Conservation (phyloP, 1,140 invertebrate species). For the Daktulosphaira vitifoliae region DNA sequence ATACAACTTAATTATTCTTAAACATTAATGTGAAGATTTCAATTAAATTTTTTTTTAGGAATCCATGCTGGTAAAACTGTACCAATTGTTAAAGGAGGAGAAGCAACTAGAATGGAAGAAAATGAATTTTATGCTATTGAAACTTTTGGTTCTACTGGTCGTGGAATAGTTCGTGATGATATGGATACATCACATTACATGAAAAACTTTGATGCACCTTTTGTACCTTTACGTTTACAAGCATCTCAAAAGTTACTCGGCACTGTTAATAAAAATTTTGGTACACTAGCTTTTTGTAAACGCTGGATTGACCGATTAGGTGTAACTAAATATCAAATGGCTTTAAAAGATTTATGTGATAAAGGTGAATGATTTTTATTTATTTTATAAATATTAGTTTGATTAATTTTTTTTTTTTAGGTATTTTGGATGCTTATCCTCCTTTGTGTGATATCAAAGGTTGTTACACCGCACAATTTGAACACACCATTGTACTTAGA, state of each 20-base stretch:
- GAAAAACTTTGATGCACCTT: slow-evolving; percentile 95
- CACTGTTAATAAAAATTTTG: slow-evolving; percentile 96
- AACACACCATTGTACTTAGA: slow-evolving; percentile 94
- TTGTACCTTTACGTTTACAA: slow-evolving; percentile 79
- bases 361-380: slow-evolving; percentile 52
- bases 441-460: slow-evolving; percentile 96
- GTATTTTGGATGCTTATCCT: slow-evolving; percentile 92
- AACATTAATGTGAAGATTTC: too few relatives aligned
- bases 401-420: slow-evolving; percentile 39
- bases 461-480: slow-evolving; percentile 98
- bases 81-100: slow-evolving; percentile 98
- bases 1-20: not conserved
- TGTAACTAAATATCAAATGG: slow-evolving; percentile 96
- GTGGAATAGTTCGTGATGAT: slow-evolving; percentile 94
- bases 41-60: slow-evolving; percentile 46
- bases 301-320: slow-evolving; percentile 96
- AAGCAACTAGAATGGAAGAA: slow-evolving; percentile 96
- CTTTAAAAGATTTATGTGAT: slow-evolving; percentile 95
- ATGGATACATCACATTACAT: slow-evolving; percentile 99
- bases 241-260: slow-evolving; percentile 88
- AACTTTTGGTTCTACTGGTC: slow-evolving; percentile 97
- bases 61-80: slow-evolving; percentile 99
- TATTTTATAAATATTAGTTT: not conserved
- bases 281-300: slow-evolving; percentile 96
- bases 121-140: slow-evolving; percentile 99